Conservation (phyloP, 2,888 invertebrate species). For the Cataglyphis livida region DNA sequence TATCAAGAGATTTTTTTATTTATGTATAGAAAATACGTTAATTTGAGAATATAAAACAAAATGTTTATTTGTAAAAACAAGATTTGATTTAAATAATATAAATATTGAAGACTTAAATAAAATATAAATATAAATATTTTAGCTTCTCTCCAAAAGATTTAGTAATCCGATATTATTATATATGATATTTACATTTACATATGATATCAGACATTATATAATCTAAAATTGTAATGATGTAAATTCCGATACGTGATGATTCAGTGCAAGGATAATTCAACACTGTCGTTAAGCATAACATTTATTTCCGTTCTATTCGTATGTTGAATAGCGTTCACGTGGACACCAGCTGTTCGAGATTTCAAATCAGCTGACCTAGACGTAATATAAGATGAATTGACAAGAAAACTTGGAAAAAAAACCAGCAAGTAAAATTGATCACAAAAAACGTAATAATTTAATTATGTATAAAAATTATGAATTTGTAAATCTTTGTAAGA, state of each 20-base stretch:
- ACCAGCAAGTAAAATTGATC: neutral
- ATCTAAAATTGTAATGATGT: neutral
- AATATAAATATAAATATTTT: neutral
- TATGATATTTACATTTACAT: neutral
- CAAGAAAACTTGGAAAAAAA: neutral
- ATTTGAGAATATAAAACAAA: neutral
- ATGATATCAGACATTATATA: neutral
- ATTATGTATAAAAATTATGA: neutral
- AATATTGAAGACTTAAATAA: neutral
- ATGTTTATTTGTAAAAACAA: too few species aligned
- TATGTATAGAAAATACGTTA: neutral
- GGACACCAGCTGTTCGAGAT: neutral
- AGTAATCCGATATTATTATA: constrained; percentile 12
- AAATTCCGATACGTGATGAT: neutral
- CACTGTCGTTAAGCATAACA: neutral
- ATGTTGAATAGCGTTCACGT: constrained; percentile 6
- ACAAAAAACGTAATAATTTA: constrained; percentile 5
- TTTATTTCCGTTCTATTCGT: neutral
- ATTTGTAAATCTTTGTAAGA: neutral
- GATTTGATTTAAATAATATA: neutral
- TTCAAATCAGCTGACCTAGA: neutral
- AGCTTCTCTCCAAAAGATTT: neutral
- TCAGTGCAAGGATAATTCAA: neutral
- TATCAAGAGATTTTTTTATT: neutral
- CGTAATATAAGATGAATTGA: neutral